phyloP scores from a whole-genome alignment of 2,888 invertebrate species.

The Ethmia dodecea region DNA sequence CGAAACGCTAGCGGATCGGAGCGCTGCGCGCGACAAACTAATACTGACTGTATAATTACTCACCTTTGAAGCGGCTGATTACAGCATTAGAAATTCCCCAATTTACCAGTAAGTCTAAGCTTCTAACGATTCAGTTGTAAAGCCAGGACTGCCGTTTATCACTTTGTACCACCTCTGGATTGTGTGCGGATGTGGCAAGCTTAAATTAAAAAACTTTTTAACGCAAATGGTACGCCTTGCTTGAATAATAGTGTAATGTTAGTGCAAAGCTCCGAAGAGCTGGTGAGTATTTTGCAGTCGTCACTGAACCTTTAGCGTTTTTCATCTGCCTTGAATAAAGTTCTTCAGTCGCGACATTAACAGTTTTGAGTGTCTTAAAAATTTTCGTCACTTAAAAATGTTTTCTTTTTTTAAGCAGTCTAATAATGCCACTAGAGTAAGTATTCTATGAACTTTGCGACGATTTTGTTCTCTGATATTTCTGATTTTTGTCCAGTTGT shows the following conservation, averaged over 20 bases:
- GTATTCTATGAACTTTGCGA: neutral
- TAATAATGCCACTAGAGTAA: neutral
- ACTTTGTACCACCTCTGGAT: slow-evolving; percentile 2
- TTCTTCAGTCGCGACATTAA: neutral
- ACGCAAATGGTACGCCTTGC: slow-evolving; percentile 2
- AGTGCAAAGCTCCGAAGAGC: neutral
- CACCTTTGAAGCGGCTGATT: neutral
- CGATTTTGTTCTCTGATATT: neutral
- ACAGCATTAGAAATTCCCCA: too few relatives aligned
- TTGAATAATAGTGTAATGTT: slow-evolving; percentile 1
- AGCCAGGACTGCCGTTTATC: slow-evolving; percentile 2
- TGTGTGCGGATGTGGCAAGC: slow-evolving; percentile 1
- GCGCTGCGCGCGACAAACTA: too few relatives aligned
- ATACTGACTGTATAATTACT: too few relatives aligned
- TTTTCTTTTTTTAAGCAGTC: neutral
- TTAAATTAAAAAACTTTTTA: neutral
- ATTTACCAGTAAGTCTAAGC: too few relatives aligned
- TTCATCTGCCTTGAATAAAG: neutral
- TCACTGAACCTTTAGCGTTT: neutral
- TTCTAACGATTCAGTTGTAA: slow-evolving; percentile 2
- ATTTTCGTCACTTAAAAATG: neutral
- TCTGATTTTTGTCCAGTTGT: neutral
- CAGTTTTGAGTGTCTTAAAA: neutral
- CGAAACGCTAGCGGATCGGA: too few relatives aligned
- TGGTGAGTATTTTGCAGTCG: neutral